Base-by-base conservation (phyloP, 2,113 vertebrate species). In the Paracanthobrama guichenoti region DNA sequence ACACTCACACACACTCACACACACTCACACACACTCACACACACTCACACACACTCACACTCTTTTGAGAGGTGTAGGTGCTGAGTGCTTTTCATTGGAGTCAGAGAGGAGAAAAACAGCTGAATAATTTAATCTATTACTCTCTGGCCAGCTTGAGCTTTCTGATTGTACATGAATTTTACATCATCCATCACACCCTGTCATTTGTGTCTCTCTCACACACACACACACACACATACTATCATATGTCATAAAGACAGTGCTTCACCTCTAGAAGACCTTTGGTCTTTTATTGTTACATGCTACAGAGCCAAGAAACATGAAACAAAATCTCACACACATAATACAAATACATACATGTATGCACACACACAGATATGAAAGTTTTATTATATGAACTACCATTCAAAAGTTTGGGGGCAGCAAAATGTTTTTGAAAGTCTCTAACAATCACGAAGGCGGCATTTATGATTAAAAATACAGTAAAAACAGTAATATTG, bases 121-220 rank as follows among this genome's bases (percentile, higher is more conserved):
- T 94, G 89, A 93, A 94, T 95, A 89, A 94, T 94, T 95, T 86
- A 94, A 90, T 10, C 79, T 31, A 22, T 87, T 88, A 87, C 84
- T 80, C 89, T 83, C 86, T 85, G 88, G 86, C 91, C 69, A 89
- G 89, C 88, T 64, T 85, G 87, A 88, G 89, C 87, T 90, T 93
- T 94, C 92, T 93, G 93, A 94, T 87, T 62, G 85, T 79, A 86
- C 92, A 95, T 95, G 66, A 94, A 95, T 95, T 92, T 94, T 94
- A 90, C 92, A 94, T 93, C 90, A 84, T 87, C 46, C 69, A 89
- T 94, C 92, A 92, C 81, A 88, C 64, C 75, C 81, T 87, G 86
- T 85, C 93, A 93, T 94, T 92, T 91, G 6, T 9, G 55, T 20
- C 62, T 10, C n/a, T n/a, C n/a, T n/a, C n/a, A n/a, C n/a, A n/a